Conservation (phyloP, 53 echinoderm and acorn worm genomes). For the Zoroaster sp. region DNA sequence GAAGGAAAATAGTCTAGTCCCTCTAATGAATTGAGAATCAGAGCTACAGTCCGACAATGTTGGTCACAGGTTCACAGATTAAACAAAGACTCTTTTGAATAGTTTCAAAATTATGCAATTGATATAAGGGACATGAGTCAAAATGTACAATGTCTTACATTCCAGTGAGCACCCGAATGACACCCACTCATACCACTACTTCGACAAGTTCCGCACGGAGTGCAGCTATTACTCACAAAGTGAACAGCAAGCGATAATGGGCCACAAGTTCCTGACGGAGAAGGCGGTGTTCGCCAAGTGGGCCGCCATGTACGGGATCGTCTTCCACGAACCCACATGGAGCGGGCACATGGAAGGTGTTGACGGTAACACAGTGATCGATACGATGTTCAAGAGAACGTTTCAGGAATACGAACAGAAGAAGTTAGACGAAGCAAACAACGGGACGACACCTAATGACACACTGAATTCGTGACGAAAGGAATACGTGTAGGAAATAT, state of each 20-base stretch:
- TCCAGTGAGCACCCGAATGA: constrained; percentile 77
- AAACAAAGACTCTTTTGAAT: too few species aligned
- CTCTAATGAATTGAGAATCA: too few species aligned
- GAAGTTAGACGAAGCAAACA: too few species aligned
- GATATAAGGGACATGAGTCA: too few species aligned
- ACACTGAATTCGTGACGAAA: background rate
- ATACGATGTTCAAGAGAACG: constrained; percentile 63
- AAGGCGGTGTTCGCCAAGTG: constrained; percentile 80
- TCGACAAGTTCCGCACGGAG: constrained; percentile 62
- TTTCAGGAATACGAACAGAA: constrained; percentile 48
- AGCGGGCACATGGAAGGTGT: constrained; percentile 44
- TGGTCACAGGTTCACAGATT: too few species aligned
- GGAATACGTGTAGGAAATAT: too few species aligned
- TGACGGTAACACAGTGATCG: constrained; percentile 17
- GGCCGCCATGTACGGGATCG: constrained; percentile 75
- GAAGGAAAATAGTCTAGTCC: too few species aligned
- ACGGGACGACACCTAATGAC: too few species aligned
- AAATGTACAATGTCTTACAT: background rate
- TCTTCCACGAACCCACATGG: constrained; percentile 80
- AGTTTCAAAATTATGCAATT: too few species aligned
- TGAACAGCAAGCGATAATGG: constrained; percentile 55
- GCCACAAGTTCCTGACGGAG: constrained; percentile 88
- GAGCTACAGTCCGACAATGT: too few species aligned
- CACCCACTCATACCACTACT: constrained; percentile 78
- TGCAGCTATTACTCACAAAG: constrained; percentile 72